phyloP scores from a whole-genome alignment of 1,140 invertebrate species.

The Calliopsis andreniformis region DNA sequence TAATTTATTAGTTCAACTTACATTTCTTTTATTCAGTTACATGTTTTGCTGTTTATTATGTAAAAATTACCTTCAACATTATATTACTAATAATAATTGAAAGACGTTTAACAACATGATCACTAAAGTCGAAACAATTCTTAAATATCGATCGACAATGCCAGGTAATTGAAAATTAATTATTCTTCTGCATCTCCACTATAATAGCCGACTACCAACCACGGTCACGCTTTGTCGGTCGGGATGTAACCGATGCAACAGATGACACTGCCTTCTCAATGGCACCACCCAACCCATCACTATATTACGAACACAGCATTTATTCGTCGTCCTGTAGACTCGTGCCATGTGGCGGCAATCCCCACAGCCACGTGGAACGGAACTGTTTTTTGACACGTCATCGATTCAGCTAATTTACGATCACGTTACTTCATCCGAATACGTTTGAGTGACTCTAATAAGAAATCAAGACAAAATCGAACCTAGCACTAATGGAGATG shows the following conservation, averaged over 20 bases:
- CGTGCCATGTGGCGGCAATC: conserved; percentile 74
- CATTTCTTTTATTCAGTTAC: too few relatives aligned
- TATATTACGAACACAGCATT: conserved; percentile 63
- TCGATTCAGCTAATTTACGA: conserved; percentile 73
- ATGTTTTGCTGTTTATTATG: too few relatives aligned
- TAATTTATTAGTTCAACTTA: too few relatives aligned
- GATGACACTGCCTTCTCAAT: conserved; percentile 76
- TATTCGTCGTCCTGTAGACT: conserved; percentile 58
- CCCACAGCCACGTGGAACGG: conserved; percentile 61
- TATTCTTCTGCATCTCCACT: conserved; percentile 63
- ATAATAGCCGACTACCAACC: conserved; percentile 62
- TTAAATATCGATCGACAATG: conserved; percentile 6
- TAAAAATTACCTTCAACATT: too few relatives aligned
- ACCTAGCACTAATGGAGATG: background rate
- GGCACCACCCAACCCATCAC: conserved; percentile 63
- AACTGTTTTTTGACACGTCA: conserved; percentile 72
- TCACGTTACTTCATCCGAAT: conserved; percentile 1
- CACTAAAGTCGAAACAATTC: conserved; percentile 4
- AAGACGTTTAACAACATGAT: background rate
- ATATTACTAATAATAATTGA: too few relatives aligned
- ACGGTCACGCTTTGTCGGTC: conserved; percentile 67
- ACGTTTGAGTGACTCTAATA: conserved; percentile 1
- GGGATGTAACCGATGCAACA: conserved; percentile 78
- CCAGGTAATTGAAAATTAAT: conserved; percentile 70
- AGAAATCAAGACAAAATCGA: background rate